Base-by-base conservation (phyloP, 2,888 invertebrate species). In the Macrophya alboannulata region DNA sequence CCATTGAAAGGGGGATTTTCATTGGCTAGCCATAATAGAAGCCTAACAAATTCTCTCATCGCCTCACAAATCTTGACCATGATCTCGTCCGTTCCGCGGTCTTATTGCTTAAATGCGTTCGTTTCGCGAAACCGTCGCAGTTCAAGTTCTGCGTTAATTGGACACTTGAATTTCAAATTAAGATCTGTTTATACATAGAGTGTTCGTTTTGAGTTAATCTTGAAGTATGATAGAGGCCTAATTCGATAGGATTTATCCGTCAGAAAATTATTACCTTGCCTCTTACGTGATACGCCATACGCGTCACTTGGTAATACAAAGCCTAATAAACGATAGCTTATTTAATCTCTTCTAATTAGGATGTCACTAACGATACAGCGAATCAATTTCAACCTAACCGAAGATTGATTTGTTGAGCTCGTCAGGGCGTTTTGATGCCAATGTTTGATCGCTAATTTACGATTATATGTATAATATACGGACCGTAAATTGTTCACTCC, bases 1-100 rank as follows among this genome's bases (percentile, higher is more conserved):
- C 31, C 62, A 12, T 62, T 65, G 62, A 81, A 81, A 62, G 59
- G 81, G 81, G 81, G 81, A 79, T 40, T 62, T 81, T 81, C 62
- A 59, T 81, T 81, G 81, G 81, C 45, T 40, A 40, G 37, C 55
- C 45, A 62, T 77, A 55, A 77, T 45, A 81, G 81, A 81, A 81
- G 81, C 81, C 81, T n/a, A 6, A 81, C 62, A 62, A 81, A 5
- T 40, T 65, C 45, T 43, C 15, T 40, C 43, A 43, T n/a, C 45
- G 43, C 43, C 62, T 43, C 31, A 51, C 43, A 81, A 17, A 81
- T 55, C 65, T 62, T 81, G 81, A 81, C 65, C 59, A 81, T 81
- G 81, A 81, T 81, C 40, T 45, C 65, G 62, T 81, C 40, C 40
- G 40, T 81, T 81, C 43, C 43, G 77, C 43, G 77, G 10, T 51